Conservation (phyloP, 1,140 invertebrate species). For the Leucophenga varia region DNA sequence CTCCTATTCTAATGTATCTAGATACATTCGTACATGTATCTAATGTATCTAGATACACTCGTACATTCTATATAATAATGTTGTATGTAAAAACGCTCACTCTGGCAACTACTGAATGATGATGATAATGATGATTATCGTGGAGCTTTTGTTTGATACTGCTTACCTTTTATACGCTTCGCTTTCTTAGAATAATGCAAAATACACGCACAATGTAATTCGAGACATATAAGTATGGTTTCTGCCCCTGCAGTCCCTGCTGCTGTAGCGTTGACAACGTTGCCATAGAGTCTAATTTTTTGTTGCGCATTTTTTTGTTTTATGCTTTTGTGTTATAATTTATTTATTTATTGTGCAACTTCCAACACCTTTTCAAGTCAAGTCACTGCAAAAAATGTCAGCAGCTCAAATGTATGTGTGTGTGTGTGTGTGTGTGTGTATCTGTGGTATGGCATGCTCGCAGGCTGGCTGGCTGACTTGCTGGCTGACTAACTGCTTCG, state of each 20-base stretch:
- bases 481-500: conserved; percentile 23
- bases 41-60: too few species aligned
- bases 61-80: too few species aligned
- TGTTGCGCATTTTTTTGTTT: conserved; percentile 9
- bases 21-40: too few species aligned
- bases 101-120: too few species aligned
- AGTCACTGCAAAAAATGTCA: too few species aligned
- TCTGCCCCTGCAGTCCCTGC: conserved; percentile 4
- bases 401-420: conserved; percentile 1
- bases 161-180: conserved; percentile 1
- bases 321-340: conserved; percentile 16
- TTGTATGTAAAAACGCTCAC: too few species aligned
- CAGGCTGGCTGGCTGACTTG: conserved; percentile 23
- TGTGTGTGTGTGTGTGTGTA: conserved; percentile 11
- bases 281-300: too few species aligned
- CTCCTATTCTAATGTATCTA: too few species aligned
- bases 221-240: conserved; percentile 2
- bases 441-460: neutral
- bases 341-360: conserved; percentile 57
- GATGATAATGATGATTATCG: too few species aligned
- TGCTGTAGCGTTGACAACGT: too few species aligned
- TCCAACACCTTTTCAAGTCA: conserved; percentile 56
- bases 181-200: conserved; percentile 11
- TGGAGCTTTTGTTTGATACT: too few species aligned
- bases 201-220: conserved; percentile 1